A percentile compares a stretch with the other conserved stretches of the same genome.
These are phyloP conservation scores for Drosophila seguyi DNA, from an alignment of 1,140 invertebrate genomes.

Conservation along the genomic window DNA sequence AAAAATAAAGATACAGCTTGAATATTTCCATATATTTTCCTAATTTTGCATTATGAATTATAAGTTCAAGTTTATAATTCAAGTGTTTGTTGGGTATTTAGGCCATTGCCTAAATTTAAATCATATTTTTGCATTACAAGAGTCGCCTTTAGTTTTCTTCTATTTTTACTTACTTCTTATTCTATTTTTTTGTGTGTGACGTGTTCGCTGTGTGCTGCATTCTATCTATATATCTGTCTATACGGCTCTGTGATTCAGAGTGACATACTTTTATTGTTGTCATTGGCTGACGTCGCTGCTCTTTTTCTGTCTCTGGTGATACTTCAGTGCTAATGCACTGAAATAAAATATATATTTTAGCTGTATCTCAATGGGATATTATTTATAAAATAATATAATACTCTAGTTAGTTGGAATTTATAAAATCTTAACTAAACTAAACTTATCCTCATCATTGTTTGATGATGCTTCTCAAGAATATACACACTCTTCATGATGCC, in stretches of 20 bases:
- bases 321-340: conserved; percentile 9
- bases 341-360: not conserved
- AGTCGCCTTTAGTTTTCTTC: conserved; percentile 29
- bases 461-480: not conserved
- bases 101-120: conserved; percentile 9
- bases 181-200: not conserved
- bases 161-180: not conserved
- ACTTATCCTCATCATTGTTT: not conserved
- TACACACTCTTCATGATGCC: not conserved
- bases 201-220: conserved; percentile 22
- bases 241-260: conserved; percentile 74
- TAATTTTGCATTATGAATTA: not conserved
- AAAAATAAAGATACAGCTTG: not conserved
- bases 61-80: conserved; percentile 10
- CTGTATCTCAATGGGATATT: not conserved
- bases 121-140: conserved; percentile 28
- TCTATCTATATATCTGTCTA: conserved; percentile 27
- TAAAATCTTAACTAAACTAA: not conserved
- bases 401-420: not conserved
- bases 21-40: too few relatives aligned
- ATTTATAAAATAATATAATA: too few relatives aligned
- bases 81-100: conserved; percentile 3
- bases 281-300: conserved; percentile 56
- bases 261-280: conserved; percentile 77
- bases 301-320: conserved; percentile 11